phyloP scores from a whole-genome alignment of 2,113 vertebrate genomes.

The Crotalus horridus region DNA sequence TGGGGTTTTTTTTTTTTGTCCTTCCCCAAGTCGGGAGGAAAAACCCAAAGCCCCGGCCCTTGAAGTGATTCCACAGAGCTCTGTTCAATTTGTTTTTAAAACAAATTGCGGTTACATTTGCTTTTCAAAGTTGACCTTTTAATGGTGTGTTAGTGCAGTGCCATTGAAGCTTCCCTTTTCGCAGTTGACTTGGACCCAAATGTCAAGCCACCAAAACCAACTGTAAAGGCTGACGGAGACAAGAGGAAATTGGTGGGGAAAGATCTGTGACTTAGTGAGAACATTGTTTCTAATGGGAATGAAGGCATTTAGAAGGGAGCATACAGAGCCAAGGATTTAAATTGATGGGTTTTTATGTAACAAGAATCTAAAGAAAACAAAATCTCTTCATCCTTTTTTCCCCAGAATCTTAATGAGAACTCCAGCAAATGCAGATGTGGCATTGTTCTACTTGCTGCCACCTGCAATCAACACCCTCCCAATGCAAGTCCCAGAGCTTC shows the following conservation, averaged over 20 bases:
- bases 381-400: background rate
- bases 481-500: background rate
- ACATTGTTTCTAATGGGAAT: background rate
- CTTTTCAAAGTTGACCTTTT: slow-evolving; percentile 42
- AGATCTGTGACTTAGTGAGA: background rate
- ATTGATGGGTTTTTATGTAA: background rate
- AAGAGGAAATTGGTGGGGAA: background rate
- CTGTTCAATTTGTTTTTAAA: slow-evolving; percentile 35
- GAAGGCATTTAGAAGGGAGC: background rate
- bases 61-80: slow-evolving; percentile 35
- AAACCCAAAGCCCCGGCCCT: background rate
- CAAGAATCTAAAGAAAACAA: background rate
- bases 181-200: slow-evolving; percentile 1
- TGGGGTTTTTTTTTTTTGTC: background rate
- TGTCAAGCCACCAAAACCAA: slow-evolving; percentile 8
- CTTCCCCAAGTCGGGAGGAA: slow-evolving; percentile 13
- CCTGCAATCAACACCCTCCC: background rate
- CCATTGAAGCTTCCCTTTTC: slow-evolving; percentile 10
- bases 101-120: slow-evolving; percentile 37
- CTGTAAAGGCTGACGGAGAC: slow-evolving; percentile 7
- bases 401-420: background rate
- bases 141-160: slow-evolving; percentile 12
- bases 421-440: background rate
- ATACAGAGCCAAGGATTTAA: too few relatives aligned
- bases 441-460: too few relatives aligned